A percentile compares a stretch with the other conserved stretches of the same genome.
Evolutionary conservation across 2,888 invertebrate species (phyloP).

Genomic region (Slavum lentiscoides): DNA sequence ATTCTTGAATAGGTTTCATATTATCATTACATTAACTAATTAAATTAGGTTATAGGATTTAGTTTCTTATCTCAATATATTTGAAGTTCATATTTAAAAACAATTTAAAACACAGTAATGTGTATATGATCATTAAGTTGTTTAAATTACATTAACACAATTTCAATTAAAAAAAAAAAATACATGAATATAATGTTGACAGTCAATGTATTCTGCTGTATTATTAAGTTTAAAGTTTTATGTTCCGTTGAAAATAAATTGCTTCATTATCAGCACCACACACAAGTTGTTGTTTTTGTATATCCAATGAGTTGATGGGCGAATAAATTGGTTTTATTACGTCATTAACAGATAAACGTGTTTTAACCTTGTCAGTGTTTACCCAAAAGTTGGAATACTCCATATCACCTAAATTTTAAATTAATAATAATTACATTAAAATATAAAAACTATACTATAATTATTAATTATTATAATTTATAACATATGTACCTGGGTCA

Average conservation of each 20-base stretch:
- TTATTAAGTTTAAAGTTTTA: slow-evolving; percentile 49
- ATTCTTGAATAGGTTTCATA: no score
- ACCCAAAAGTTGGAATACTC: slow-evolving; percentile 67
- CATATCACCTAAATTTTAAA: slow-evolving; percentile 37
- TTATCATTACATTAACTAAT: no score
- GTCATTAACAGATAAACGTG: slow-evolving; percentile 71
- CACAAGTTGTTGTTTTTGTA: slow-evolving; percentile 73
- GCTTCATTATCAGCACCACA: slow-evolving; percentile 90
- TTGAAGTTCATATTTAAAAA: no score
- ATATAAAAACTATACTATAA: slow-evolving; percentile 1
- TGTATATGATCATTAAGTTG: no score
- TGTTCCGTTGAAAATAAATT: slow-evolving; percentile 75
- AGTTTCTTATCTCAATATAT: no score
- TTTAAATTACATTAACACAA: background rate
- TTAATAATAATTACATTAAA: background rate
- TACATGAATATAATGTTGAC: background rate
- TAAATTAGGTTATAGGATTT: no score
- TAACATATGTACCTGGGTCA: slow-evolving; percentile 17
- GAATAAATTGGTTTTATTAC: slow-evolving; percentile 76
- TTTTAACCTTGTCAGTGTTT: slow-evolving; percentile 70
- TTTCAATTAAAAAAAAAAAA: background rate
- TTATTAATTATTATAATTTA: background rate
- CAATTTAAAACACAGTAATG: no score
- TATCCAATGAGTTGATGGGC: slow-evolving; percentile 80
- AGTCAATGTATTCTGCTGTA: background rate